Base-by-base conservation (phyloP, 2,888 invertebrate species). In the Drosophila peninsularis region DNA sequence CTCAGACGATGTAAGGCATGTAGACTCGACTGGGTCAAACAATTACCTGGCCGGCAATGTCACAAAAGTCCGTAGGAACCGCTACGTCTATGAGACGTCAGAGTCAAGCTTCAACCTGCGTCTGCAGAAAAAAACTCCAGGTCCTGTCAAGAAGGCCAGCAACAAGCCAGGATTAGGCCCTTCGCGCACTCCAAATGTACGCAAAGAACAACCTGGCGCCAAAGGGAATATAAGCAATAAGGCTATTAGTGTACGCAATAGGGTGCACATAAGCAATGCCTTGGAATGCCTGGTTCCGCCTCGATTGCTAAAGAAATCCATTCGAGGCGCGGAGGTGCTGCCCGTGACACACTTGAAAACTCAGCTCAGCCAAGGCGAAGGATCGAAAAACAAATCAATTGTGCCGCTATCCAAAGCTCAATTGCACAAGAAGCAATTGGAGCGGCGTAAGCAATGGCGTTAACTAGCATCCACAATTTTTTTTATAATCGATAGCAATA, bases 361-460 rank as follows among this genome's bases (percentile, higher is more conserved):
- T 21, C 21, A 32, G 14, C 5, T 9, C 19, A 19, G 30, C 21
- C 6, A 10, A 6, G 10, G 3, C 10, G 36, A 45, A 2, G 10
- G 5, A 19, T 9, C 4, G 24, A 0, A 7, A 3, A 13, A 10
- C 0, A 69, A 32, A 30, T 10, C 50, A 4, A 27, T 24, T 36
- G 4, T 37, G 10, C 49, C 62, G 2, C 53, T 7, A 6, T 62
- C 70, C 19, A 75, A 62, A 45, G 54, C 57, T 1, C 71, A 75
- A 10, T 7, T 71, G 37, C 66, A 61, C 17, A 61, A 66, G 10
- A 41, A 36, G 34, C 47, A 41, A 3, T 44, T 57, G 17, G 75
- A 76, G 2, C 61, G 58, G 0, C 53, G 32, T 5, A 52, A 32
- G 10, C 65, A 52, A 58, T 76, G 76, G 76, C 76, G 76, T 19